Conservation (phyloP, 1,140 invertebrate genomes). For the Nymphalis io region DNA sequence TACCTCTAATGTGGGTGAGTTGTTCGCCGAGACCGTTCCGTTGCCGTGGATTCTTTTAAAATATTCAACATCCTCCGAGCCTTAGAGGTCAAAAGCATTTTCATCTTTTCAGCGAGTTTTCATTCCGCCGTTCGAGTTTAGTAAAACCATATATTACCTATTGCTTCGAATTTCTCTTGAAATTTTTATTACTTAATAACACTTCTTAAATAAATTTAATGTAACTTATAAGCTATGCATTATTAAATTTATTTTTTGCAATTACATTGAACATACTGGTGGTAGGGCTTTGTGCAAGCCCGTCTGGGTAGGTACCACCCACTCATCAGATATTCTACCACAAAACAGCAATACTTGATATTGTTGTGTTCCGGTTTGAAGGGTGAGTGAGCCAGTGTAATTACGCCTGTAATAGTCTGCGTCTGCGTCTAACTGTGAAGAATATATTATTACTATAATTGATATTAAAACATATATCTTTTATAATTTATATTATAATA, state of each 20-base stretch:
- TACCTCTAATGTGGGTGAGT: conserved; percentile 34
- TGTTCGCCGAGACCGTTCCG: conserved; percentile 38
- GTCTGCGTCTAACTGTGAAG: too few species aligned
- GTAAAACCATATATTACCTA: conserved; percentile 45
- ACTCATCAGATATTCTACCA: too few species aligned
- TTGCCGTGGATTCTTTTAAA: conserved; percentile 52
- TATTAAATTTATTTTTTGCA: background rate
- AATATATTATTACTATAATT: too few species aligned
- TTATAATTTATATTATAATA: too few species aligned
- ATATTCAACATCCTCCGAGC: conserved; percentile 52
- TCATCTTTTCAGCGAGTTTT: conserved; percentile 53
- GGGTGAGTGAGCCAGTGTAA: too few species aligned
- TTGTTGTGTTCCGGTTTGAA: too few species aligned
- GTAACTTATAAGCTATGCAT: background rate
- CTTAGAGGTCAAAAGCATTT: conserved; percentile 55
- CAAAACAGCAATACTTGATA: too few species aligned
- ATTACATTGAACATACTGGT: too few species aligned
- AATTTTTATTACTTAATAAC: conserved; percentile 22
- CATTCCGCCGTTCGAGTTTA: conserved; percentile 45
- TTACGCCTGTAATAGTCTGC: too few species aligned
- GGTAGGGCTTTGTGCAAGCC: too few species aligned
- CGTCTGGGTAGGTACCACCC: too few species aligned
- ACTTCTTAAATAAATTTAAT: background rate
- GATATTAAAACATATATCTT: too few species aligned
- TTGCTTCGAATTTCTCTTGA: conserved; percentile 28